Evolutionary conservation across 2,113 vertebrate species (phyloP).

Genomic region (Nibea coibor): DNA sequence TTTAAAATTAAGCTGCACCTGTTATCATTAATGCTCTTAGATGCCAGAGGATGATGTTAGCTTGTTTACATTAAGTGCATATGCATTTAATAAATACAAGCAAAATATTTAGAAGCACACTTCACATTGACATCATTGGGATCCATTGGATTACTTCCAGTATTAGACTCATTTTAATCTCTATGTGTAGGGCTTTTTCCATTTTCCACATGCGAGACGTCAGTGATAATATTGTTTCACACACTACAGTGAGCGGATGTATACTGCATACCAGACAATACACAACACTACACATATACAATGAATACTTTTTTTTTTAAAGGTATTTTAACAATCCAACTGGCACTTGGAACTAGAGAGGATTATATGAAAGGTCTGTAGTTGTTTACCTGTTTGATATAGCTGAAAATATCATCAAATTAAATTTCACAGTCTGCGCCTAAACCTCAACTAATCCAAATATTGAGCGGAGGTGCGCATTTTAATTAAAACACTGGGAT

Average conservation of each 20-base stretch:
- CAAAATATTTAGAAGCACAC: neutral
- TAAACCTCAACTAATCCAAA: slow-evolving; percentile 75
- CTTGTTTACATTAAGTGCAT: neutral
- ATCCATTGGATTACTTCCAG: slow-evolving; percentile 11
- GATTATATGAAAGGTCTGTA: slow-evolving; percentile 61
- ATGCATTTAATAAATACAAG: neutral
- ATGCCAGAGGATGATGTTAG: slow-evolving; percentile 16
- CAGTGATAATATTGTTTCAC: slow-evolving; percentile 20
- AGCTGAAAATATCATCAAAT: slow-evolving; percentile 70
- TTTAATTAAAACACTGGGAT: slow-evolving; percentile 74
- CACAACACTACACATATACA: slow-evolving; percentile 47
- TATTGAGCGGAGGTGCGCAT: slow-evolving; percentile 64
- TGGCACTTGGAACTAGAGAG: slow-evolving; percentile 49
- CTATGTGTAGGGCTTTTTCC: slow-evolving; percentile 1
- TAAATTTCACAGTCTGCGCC: slow-evolving; percentile 72
- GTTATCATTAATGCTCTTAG: neutral
- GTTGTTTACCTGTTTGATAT: slow-evolving; percentile 70
- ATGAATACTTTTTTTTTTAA: slow-evolving; percentile 44
- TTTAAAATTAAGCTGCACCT: neutral
- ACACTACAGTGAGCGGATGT: slow-evolving; percentile 6
- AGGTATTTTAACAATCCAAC: slow-evolving; percentile 42
- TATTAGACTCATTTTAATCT: slow-evolving; percentile 16
- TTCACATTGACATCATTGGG: neutral
- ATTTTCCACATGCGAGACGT: neutral
- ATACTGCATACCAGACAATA: slow-evolving; percentile 19